These are phyloP conservation scores for Liasis olivaceus DNA, from an alignment of 2,797 vertebrate genomes.

Conservation along the genomic window DNA sequence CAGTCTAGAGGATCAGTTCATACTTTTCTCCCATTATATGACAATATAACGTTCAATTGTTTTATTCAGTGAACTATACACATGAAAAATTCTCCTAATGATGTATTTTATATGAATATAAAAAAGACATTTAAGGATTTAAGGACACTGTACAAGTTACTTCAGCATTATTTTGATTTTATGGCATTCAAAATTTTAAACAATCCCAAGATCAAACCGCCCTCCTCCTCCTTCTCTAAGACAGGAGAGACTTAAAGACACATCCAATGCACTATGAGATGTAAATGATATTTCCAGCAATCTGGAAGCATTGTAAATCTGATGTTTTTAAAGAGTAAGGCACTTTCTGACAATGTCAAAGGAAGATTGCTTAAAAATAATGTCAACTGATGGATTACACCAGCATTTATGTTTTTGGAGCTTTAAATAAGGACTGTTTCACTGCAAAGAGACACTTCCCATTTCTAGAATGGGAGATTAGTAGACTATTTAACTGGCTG, in stretches of 20 bases:
- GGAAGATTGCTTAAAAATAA: conserved; percentile 32
- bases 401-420: background rate
- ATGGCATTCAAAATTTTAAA: background rate
- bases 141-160: background rate
- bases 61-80: background rate
- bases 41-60: background rate
- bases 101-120: background rate
- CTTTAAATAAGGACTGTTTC: conserved; percentile 2
- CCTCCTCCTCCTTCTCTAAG: background rate
- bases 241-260: background rate
- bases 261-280: conserved; percentile 15
- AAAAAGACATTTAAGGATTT: background rate
- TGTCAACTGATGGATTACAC: background rate
- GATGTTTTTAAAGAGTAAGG: conserved; percentile 13
- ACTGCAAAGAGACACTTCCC: background rate
- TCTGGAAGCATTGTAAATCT: conserved; percentile 16
- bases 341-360: conserved; percentile 43
- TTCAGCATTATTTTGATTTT: background rate
- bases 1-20: background rate
- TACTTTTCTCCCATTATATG: background rate
- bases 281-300: conserved; percentile 34
- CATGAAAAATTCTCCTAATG: background rate
- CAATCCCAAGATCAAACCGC: background rate
- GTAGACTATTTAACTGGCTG: background rate
- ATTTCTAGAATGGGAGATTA: background rate